These are phyloP conservation scores for Sander lucioperca DNA, from an alignment of 2,113 vertebrate genomes.

Conservation along the genomic window DNA sequence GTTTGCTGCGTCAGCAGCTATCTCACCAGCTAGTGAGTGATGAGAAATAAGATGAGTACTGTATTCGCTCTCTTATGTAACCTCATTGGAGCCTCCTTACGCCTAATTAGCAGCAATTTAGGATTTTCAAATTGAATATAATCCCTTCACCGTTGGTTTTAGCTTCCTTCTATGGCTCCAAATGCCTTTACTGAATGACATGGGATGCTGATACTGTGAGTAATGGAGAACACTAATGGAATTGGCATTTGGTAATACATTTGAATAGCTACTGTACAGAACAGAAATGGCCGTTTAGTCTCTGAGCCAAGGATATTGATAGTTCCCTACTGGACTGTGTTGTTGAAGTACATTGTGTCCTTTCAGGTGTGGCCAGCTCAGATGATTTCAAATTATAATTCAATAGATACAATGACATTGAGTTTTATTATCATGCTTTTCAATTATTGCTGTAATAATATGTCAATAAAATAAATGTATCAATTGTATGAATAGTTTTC, in stretches of 20 bases:
- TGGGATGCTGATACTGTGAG: conserved; percentile 63
- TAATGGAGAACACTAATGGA: conserved; percentile 70
- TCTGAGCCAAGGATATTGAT: conserved; percentile 58
- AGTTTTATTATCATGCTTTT: conserved; percentile 64
- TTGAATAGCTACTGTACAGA: conserved; percentile 57
- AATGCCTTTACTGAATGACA: conserved; percentile 68
- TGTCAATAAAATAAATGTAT: conserved; percentile 51
- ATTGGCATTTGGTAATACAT: conserved; percentile 67
- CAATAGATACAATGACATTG: conserved; percentile 57
- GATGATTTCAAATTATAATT: conserved; percentile 69
- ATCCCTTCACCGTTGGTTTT: conserved; percentile 62
- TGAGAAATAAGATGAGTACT: conserved; percentile 46
- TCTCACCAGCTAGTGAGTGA: conserved; percentile 12
- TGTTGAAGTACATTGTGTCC: conserved; percentile 45
- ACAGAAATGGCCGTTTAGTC: conserved; percentile 45
- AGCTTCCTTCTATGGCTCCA: conserved; percentile 47
- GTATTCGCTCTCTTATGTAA: conserved; percentile 61
- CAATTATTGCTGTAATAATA: conserved; percentile 64
- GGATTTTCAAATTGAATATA: conserved; percentile 69
- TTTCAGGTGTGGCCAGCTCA: conserved; percentile 23
- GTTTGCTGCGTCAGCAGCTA: conserved; percentile 60
- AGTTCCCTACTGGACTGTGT: conserved; percentile 46
- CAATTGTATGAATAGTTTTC: conserved; percentile 45
- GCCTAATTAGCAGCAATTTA: conserved; percentile 73
- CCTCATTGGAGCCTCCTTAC: conserved; percentile 63